Evolutionary conservation across 1,140 invertebrate genomes (phyloP), one percentile per base, ranked within the genome.

Genomic region (Heliconius melpomene): DNA sequence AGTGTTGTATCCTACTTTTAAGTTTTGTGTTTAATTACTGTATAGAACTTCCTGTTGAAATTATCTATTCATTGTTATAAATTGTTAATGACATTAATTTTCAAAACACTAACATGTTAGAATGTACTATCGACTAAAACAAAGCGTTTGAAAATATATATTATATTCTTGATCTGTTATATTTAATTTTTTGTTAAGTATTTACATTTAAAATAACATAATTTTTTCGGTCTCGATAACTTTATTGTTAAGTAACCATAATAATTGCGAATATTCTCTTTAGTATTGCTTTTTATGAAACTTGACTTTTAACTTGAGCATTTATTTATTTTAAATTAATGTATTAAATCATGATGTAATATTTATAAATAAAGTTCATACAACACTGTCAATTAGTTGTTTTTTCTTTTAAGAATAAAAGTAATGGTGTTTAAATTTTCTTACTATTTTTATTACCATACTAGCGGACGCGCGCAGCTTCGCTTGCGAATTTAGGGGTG

Each of bases 301-400:
- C 85, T 66, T 66, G 86, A 90, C 89, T 82, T 81, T 54, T 80
- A 77, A 77, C 78, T 81, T 87, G 86, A 90, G 91, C 92, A 93
- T 92, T 93, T 93, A 91, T 93, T 93, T 93, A 90, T 91, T 91
- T 84, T 87, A 90, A 91, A 88, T 85, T 91, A 91, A 92, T 90
- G 88, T 90, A 89, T 87, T 89, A 87, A 91, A 92, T 92, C 89
- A 90, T 92, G 88, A 93, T 93, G 86, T 90, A 91, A 89, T 89
- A 88, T 87, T 89, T 78, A 87, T 91, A 87, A 91, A 89, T 91
- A 92, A 93, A 92, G 83, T 89, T 90, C 91, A 92, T 93, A 91
- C 84, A 83, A 86, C 84, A 83, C 80, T 66, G 60, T 66, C 60
- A 29, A n/a, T n/a, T 66, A 66, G 60, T 66, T 26, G 3, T 16